Evolutionary conservation across 2,888 invertebrate genomes (phyloP).

Genomic region (Drosophila atripex): DNA sequence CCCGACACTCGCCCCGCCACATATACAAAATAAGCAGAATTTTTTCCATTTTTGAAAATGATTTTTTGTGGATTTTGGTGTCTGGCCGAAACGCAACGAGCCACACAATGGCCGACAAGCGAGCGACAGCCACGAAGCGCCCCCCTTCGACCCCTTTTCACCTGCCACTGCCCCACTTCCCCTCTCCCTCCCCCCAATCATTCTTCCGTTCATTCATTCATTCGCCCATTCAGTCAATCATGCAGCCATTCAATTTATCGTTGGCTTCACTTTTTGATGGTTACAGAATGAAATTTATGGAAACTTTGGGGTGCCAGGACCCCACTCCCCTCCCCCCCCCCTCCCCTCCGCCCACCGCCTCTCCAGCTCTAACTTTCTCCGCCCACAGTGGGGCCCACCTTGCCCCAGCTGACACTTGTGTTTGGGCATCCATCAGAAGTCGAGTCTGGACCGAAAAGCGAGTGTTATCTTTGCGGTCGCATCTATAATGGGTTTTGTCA

Average conservation of each 20-base stretch:
- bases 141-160: not conserved
- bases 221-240: slow-evolving; percentile 67
- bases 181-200: slow-evolving; percentile 1
- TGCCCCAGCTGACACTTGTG: slow-evolving; percentile 26
- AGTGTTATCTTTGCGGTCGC: slow-evolving; percentile 79
- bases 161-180: not conserved
- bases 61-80: slow-evolving; percentile 27
- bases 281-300: slow-evolving; percentile 76
- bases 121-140: slow-evolving; percentile 37
- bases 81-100: slow-evolving; percentile 49
- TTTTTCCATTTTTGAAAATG: not conserved
- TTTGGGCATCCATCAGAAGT: slow-evolving; percentile 48
- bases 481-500: slow-evolving; percentile 84
- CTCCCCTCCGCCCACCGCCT: no score
- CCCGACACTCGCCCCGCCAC: not conserved
- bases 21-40: not conserved
- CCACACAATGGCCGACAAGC: slow-evolving; percentile 63
- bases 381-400: not conserved
- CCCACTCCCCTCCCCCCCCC: no score
- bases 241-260: slow-evolving; percentile 73
- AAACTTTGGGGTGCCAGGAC: slow-evolving; percentile 23
- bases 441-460: slow-evolving; percentile 51
- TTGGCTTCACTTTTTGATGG: slow-evolving; percentile 77
- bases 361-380: no score
- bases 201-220: slow-evolving; percentile 3